Base-by-base conservation (phyloP, 2,113 vertebrate species). In the Gracilinanus agilis region DNA sequence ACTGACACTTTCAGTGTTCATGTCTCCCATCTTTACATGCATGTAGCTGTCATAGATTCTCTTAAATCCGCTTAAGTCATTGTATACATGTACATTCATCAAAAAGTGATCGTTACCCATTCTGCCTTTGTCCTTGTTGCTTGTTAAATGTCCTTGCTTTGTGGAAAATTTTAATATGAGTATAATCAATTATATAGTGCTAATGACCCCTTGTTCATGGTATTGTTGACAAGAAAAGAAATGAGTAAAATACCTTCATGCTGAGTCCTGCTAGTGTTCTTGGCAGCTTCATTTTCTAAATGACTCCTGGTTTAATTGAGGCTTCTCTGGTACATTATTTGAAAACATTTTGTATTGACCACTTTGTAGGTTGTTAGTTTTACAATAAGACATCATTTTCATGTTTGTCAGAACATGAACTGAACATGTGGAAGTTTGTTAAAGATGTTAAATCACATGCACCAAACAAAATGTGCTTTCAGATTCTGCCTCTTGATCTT, bases 271-370 rank as follows among this genome's bases (percentile, higher is more conserved):
- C 9, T 55, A 11, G 53, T 44, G 49, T 91, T 61, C 54, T 53
- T 34, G 54, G 12, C 13, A 95, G 58, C 90, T 93, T 93, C 19
- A 91, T 55, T 93, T 94, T 34, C 53, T 92, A 2, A 53, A 10
- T 90, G 94, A n/a, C 53, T 44, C 34, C 44, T 55, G 56, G 93
- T 94, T 92, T 58, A 92, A 92, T 83, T 91, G 55, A n/a, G 9
- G 55, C 3, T 21, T 25, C 0, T 53, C 29, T 23, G 44, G n/a
- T 89, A 89, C 25, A 54, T 83, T 95, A 93, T 90, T 91, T 29
- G 2, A 95, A 89, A 61, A 88, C 6, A 83, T 0, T 90, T 44
- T 61, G 24, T 49, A 44, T 89, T 90, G 27, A 27, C 21, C 54
- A 34, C 93, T 89, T 89, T 61, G 21, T 91, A 90, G 8, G 23